These are phyloP conservation scores for Fabriciana adippe DNA, from an alignment of 2,888 invertebrate species.

Conservation along the genomic window DNA sequence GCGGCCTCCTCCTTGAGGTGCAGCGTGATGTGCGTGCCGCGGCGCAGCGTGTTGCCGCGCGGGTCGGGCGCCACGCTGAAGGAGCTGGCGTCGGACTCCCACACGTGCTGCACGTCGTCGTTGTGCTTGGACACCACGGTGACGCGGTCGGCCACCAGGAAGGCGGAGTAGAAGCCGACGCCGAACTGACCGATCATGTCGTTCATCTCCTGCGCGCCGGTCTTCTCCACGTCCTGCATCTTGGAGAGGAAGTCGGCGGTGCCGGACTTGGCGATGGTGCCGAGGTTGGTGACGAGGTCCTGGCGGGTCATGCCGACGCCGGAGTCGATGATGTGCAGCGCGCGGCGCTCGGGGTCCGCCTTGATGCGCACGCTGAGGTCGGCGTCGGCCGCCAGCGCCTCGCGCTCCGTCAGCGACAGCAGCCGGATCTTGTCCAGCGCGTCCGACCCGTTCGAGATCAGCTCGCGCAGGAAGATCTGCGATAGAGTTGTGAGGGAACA, in stretches of 20 bases:
- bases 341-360: constrained; percentile 95
- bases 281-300: constrained; percentile 97
- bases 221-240: constrained; percentile 86
- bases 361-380: constrained; percentile 95
- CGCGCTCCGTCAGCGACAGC: constrained; percentile 93
- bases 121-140: constrained; percentile 98
- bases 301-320: constrained; percentile 98
- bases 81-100: constrained; percentile 97
- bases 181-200: constrained; percentile 99
- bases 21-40: constrained; percentile 95
- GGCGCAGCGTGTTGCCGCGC: constrained; percentile 93
- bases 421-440: constrained; percentile 99
- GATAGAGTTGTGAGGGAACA: not conserved
- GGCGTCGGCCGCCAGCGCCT: constrained; percentile 88
- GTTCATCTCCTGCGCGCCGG: constrained; percentile 87
- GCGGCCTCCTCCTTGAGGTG: constrained; percentile 98
- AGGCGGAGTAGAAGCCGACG: constrained; percentile 99
- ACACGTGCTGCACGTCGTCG: constrained; percentile 96
- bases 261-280: constrained; percentile 99
- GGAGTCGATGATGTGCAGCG: constrained; percentile 96
- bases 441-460: constrained; percentile 99
- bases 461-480: constrained; percentile 96
- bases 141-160: constrained; percentile 97
- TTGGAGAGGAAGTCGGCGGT: constrained; percentile 97
- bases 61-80: constrained; percentile 97